These are phyloP conservation scores for Poecilobothrus nobilitatus DNA, from an alignment of 2,888 invertebrate species.

Conservation along the genomic window DNA sequence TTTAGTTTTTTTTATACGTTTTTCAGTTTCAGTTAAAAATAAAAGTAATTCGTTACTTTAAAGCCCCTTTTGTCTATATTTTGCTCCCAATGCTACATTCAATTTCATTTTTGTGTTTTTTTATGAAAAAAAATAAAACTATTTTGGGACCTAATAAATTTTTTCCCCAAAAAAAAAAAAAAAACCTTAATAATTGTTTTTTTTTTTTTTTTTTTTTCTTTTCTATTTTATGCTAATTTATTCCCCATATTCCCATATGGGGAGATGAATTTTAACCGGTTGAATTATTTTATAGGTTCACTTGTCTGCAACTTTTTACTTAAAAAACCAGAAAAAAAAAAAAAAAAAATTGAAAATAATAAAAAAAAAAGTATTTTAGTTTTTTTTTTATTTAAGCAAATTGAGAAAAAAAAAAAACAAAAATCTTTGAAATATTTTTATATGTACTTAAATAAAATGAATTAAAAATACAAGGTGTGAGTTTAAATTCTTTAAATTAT, in stretches of 20 bases:
- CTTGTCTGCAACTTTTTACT: not conserved
- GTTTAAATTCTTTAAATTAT: too few species aligned
- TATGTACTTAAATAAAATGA: not conserved
- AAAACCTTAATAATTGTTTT: not conserved
- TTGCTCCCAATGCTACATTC: too few species aligned
- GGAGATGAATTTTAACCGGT: not conserved
- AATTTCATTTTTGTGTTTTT: too few species aligned
- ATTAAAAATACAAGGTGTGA: too few species aligned
- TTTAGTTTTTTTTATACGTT: too few species aligned
- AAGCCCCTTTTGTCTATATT: too few species aligned
- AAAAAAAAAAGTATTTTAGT: too few species aligned
- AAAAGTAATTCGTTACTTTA: too few species aligned
- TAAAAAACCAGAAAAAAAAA: not conserved
- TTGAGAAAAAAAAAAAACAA: not conserved
- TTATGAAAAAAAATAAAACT: not conserved
- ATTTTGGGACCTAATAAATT: slow-evolving; percentile 1
- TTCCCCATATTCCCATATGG: not conserved
- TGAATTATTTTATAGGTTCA: slow-evolving; percentile 4
- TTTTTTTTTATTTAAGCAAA: not conserved
- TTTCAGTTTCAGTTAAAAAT: too few species aligned
- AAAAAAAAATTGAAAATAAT: too few species aligned
- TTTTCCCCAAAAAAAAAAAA: not conserved
- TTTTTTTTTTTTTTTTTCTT: not conserved
- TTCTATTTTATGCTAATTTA: not conserved
- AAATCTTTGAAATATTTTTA: not conserved